phyloP scores from a whole-genome alignment of 2,797 vertebrate genomes.

The Nannoperca obscura region DNA sequence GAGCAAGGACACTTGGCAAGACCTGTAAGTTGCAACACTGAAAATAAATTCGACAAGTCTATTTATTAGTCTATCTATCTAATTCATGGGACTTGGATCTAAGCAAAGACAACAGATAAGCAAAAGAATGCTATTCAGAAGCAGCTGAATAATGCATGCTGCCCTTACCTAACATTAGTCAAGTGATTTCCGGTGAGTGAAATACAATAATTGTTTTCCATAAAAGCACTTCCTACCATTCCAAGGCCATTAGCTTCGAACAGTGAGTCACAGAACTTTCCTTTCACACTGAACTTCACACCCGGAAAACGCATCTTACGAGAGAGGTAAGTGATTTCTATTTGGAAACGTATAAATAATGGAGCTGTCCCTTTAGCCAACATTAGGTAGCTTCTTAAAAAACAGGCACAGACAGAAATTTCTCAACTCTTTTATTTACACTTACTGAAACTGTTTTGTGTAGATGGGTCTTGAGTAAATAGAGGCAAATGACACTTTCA shows the following conservation, averaged over 20 bases:
- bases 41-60: slow-evolving; percentile 7
- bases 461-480: slow-evolving; percentile 3
- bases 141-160: slow-evolving; percentile 55
- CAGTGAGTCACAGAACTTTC: slow-evolving; percentile 68
- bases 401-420: slow-evolving; percentile 13
- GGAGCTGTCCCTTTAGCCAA: slow-evolving; percentile 41
- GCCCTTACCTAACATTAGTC: slow-evolving; percentile 49
- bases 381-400: slow-evolving; percentile 24
- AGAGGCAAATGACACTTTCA: slow-evolving; percentile 16
- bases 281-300: slow-evolving; percentile 52
- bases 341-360: slow-evolving; percentile 70
- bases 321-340: slow-evolving; percentile 54
- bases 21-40: background rate
- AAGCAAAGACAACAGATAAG: slow-evolving; percentile 17
- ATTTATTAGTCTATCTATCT: too few relatives aligned
- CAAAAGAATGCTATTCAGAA: slow-evolving; percentile 34
- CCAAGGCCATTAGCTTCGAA: slow-evolving; percentile 60
- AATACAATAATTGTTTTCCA: slow-evolving; percentile 61
- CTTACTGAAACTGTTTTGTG: slow-evolving; percentile 13
- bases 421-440: slow-evolving; percentile 25
- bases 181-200: slow-evolving; percentile 58
- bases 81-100: slow-evolving; percentile 10
- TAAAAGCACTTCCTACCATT: slow-evolving; percentile 57
- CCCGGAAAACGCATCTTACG: slow-evolving; percentile 46
- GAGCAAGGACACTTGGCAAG: background rate